These are phyloP conservation scores for Nomada ruficornis DNA, from an alignment of 2,888 invertebrate species.

Conservation along the genomic window DNA sequence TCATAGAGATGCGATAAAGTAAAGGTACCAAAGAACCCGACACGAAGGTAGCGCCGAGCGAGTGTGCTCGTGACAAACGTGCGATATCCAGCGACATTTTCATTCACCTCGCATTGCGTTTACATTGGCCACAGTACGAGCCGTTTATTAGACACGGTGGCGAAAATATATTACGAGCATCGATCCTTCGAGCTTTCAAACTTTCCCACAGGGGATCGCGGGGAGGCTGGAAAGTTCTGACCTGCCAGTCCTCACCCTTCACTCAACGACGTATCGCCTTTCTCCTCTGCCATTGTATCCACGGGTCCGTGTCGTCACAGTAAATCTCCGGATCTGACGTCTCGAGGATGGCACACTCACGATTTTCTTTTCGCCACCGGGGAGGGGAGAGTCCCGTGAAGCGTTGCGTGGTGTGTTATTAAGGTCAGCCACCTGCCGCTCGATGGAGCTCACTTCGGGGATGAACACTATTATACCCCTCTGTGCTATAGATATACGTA, in stretches of 20 bases:
- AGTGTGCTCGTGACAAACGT: conserved; percentile 23
- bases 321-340: conserved; percentile 61
- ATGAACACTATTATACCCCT: conserved; percentile 82
- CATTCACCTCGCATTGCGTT: conserved; percentile 7
- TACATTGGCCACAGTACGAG: conserved; percentile 18
- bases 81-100: conserved; percentile 24
- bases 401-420: conserved; percentile 79
- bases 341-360: conserved; percentile 53
- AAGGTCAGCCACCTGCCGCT: conserved; percentile 84
- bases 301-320: conserved; percentile 25
- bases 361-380: conserved; percentile 52
- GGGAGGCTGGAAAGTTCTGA: conserved; percentile 35
- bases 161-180: conserved; percentile 1
- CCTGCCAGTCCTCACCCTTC: conserved; percentile 8
- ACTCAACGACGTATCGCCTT: conserved; percentile 20
- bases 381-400: conserved; percentile 31
- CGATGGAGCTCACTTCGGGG: conserved; percentile 83
- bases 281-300: conserved; percentile 29
- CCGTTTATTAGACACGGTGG: conserved; percentile 52
- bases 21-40: not conserved
- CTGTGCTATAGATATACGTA: conserved; percentile 69
- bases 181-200: conserved; percentile 62
- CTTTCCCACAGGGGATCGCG: conserved; percentile 63
- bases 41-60: not conserved
- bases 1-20: conserved; percentile 39